Conservation (phyloP, 2,888 invertebrate genomes). For the Therioaphis trifolii region DNA sequence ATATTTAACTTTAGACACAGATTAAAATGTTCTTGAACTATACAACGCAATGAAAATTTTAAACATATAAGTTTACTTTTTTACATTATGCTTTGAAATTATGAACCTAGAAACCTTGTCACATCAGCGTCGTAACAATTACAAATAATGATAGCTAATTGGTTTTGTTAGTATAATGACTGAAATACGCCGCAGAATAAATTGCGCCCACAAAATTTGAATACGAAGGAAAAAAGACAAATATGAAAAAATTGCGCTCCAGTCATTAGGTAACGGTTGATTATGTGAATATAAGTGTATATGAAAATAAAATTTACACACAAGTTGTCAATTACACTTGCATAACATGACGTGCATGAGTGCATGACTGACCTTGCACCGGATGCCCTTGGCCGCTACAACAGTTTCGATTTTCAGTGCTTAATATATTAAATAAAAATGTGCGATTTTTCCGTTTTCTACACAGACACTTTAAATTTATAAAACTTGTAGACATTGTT, state of each 20-base stretch:
- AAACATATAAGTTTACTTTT: neutral
- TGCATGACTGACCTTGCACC: constrained; percentile 41
- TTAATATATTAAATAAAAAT: neutral
- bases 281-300: neutral
- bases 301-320: constrained; percentile 10
- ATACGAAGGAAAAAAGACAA: neutral
- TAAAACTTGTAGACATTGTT: neutral
- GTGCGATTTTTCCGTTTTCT: neutral
- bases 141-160: constrained; percentile 51
- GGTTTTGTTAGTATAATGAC: neutral
- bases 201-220: neutral
- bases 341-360: constrained; percentile 23
- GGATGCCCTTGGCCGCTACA: constrained; percentile 46
- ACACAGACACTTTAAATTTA: neutral
- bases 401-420: constrained; percentile 39
- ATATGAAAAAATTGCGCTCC: constrained; percentile 4
- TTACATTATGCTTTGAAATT: no score
- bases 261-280: constrained; percentile 11
- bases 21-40: neutral
- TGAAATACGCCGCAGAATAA: constrained; percentile 21
- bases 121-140: constrained; percentile 30
- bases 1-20: no score
- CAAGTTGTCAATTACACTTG: constrained; percentile 41
- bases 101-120: constrained; percentile 9
- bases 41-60: neutral